phyloP scores from a whole-genome alignment of 2,888 invertebrate species.

The Ormia ochracea region DNA sequence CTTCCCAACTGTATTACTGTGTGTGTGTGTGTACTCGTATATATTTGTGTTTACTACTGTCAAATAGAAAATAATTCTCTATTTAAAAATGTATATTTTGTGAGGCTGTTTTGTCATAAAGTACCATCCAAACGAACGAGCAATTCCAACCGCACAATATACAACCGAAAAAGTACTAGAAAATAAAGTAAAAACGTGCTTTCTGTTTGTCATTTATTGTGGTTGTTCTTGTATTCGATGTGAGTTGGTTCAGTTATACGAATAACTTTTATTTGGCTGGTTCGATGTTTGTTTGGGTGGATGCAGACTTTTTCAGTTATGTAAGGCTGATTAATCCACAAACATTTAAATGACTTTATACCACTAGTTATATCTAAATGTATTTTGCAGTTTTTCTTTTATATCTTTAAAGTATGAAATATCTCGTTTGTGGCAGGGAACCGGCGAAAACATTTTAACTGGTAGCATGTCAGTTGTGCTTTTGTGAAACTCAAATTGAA shows the following conservation, averaged over 20 bases:
- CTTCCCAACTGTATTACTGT: not conserved
- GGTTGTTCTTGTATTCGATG: constrained; percentile 25
- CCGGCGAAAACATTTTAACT: no score
- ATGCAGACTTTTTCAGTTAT: not conserved
- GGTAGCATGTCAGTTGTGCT: no score
- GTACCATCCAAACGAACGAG: constrained; percentile 44
- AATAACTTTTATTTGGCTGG: constrained; percentile 34
- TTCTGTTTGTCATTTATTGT: constrained; percentile 43
- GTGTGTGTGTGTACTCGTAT: constrained; percentile 17
- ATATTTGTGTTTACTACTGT: constrained; percentile 9
- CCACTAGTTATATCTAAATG: not conserved
- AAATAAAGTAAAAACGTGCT: constrained; percentile 29
- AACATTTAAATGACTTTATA: constrained; percentile 20
- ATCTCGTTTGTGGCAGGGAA: no score
- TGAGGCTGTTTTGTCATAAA: constrained; percentile 36
- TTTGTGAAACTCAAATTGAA: no score
- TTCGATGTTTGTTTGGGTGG: constrained; percentile 24
- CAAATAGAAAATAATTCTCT: constrained; percentile 34
- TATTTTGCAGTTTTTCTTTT: no score
- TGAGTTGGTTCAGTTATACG: constrained; percentile 52
- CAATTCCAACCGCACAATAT: constrained; percentile 54
- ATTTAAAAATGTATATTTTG: constrained; percentile 33
- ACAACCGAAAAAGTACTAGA: constrained; percentile 36
- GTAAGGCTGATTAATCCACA: constrained; percentile 9
- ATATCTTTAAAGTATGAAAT: no score